Conservation (phyloP, 2,888 invertebrate species). For the Plebejus anna region DNA sequence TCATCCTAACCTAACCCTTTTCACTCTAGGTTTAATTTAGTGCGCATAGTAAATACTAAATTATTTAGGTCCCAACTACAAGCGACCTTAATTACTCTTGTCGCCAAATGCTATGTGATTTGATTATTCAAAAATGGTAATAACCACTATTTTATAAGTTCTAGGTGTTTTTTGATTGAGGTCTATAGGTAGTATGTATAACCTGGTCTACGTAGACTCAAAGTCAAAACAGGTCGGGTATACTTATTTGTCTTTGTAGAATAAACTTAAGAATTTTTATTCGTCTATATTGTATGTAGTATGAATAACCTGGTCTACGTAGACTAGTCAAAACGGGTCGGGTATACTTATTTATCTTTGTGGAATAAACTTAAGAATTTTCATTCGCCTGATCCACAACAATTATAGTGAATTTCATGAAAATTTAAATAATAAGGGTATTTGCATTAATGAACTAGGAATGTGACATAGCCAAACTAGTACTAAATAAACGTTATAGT, state of each 20-base stretch:
- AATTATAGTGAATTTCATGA: not conserved
- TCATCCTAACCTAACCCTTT: slow-evolving; percentile 12
- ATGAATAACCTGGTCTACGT: too few relatives aligned
- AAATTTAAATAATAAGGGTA: slow-evolving; percentile 18
- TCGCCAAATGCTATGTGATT: not conserved
- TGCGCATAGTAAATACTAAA: slow-evolving; percentile 3
- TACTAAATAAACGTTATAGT: slow-evolving; percentile 22
- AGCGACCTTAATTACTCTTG: not conserved
- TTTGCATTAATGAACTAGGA: slow-evolving; percentile 7
- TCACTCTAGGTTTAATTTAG: not conserved
- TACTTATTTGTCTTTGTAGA: not conserved
- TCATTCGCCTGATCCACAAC: slow-evolving; percentile 11
- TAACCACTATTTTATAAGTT: not conserved
- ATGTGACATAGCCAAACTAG: slow-evolving; percentile 6
- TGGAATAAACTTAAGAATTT: not conserved
- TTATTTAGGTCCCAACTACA: not conserved
- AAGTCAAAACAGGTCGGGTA: not conserved
- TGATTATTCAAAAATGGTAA: not conserved
- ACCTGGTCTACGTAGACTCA: too few relatives aligned
- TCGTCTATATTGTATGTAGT: not conserved
- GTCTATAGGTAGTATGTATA: too few relatives aligned
- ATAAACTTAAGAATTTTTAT: not conserved
- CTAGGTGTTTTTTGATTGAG: not conserved
- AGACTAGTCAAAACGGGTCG: too few relatives aligned
- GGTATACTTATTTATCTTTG: not conserved